Conservation (phyloP, 1,140 invertebrate genomes). For the Drosophila pectinifera region DNA sequence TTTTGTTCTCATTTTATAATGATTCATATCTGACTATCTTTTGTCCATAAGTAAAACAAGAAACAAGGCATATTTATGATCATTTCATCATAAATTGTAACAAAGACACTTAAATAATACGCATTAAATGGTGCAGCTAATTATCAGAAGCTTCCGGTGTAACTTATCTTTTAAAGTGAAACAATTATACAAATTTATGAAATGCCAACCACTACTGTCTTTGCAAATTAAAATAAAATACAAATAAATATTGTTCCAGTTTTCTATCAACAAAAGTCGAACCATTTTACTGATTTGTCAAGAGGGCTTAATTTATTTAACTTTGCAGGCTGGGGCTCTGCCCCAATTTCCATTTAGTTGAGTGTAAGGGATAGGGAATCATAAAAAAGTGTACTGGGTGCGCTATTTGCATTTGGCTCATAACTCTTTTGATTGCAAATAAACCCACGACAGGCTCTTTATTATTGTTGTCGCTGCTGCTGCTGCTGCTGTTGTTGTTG, state of each 20-base stretch:
- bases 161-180: background rate
- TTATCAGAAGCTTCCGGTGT: background rate
- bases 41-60: background rate
- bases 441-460: slow-evolving; percentile 60
- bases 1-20: background rate
- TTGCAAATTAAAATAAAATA: too few relatives aligned
- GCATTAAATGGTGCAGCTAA: background rate
- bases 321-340: background rate
- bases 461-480: slow-evolving; percentile 55
- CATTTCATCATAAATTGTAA: slow-evolving; percentile 11
- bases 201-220: background rate
- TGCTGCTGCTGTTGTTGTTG: slow-evolving; percentile 43
- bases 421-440: slow-evolving; percentile 83
- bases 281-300: background rate
- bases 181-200: background rate
- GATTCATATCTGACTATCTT: background rate
- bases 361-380: slow-evolving; percentile 50
- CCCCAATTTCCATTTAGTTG: slow-evolving; percentile 12
- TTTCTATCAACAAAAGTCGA: too few relatives aligned
- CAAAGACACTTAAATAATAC: background rate
- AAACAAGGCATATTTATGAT: background rate
- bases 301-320: background rate
- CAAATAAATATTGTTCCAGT: too few relatives aligned
- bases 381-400: slow-evolving; percentile 63
- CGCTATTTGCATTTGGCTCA: slow-evolving; percentile 81